These are phyloP conservation scores for Oreochromis niloticus DNA, from an alignment of 2,113 vertebrate species.

Conservation along the genomic window DNA sequence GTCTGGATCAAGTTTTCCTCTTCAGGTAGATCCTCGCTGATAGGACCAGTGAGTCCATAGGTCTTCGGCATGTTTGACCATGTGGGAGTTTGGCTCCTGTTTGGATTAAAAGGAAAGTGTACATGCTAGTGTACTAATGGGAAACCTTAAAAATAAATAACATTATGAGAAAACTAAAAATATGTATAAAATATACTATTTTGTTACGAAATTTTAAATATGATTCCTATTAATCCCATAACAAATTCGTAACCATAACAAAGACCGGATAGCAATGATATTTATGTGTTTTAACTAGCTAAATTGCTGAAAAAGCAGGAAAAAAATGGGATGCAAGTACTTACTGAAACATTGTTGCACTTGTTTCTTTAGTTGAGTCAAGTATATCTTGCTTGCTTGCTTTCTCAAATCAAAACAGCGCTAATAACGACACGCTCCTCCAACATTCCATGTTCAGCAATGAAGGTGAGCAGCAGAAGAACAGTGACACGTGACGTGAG, in stretches of 20 bases:
- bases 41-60: background rate
- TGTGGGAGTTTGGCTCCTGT: background rate
- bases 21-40: background rate
- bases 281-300: background rate
- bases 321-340: background rate
- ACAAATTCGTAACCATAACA: background rate
- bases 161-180: background rate
- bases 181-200: background rate
- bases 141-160: background rate
- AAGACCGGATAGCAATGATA: background rate
- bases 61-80: background rate
- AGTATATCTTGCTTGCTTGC: background rate
- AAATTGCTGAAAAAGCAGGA: background rate
- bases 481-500: background rate
- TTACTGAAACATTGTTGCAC: background rate
- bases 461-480: background rate
- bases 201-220: background rate
- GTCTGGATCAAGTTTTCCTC: background rate
- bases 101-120: background rate
- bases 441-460: accelerated
- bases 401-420: background rate
- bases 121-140: background rate
- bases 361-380: accelerated
- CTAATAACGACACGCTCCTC: background rate
- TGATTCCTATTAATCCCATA: background rate